A percentile compares a stretch with the other conserved stretches of the same genome.
Conservation (phyloP, 2,888 invertebrate genomes). For the Xanthorhoe designata region DNA sequence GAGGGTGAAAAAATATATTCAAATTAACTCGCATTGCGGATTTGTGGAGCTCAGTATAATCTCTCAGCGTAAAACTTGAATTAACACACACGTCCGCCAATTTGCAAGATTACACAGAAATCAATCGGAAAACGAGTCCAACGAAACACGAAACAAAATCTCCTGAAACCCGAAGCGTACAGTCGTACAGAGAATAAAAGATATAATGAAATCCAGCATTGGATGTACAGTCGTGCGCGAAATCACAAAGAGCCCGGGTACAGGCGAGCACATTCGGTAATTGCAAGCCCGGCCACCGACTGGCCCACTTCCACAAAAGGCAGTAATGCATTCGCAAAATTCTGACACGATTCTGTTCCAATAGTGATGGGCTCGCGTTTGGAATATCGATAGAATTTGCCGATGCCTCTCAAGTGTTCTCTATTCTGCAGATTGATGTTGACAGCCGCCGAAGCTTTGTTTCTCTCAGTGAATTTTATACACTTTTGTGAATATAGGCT, state of each 20-base stretch:
- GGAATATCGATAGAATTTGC: conserved; percentile 51
- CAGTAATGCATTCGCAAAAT: conserved; percentile 63
- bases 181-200: conserved; percentile 48
- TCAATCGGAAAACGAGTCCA: conserved; percentile 45
- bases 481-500: conserved; percentile 14
- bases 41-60: neutral
- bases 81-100: conserved; percentile 20
- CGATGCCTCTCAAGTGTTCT: conserved; percentile 43
- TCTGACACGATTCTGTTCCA: conserved; percentile 51
- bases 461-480: conserved; percentile 30
- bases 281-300: conserved; percentile 55
- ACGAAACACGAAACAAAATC: conserved; percentile 52
- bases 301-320: conserved; percentile 61
- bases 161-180: conserved; percentile 48
- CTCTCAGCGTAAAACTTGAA: conserved; percentile 2
- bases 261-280: conserved; percentile 59
- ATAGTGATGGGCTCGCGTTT: conserved; percentile 50
- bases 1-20: neutral
- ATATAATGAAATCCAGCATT: conserved; percentile 46
- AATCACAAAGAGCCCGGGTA: conserved; percentile 58
- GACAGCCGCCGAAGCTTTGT: conserved; percentile 44
- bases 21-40: neutral
- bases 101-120: conserved; percentile 41
- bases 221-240: conserved; percentile 49
- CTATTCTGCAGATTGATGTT: conserved; percentile 44